These are phyloP conservation scores for Mactromeris polynyma DNA, from an alignment of 2,888 invertebrate genomes.

Conservation along the genomic window DNA sequence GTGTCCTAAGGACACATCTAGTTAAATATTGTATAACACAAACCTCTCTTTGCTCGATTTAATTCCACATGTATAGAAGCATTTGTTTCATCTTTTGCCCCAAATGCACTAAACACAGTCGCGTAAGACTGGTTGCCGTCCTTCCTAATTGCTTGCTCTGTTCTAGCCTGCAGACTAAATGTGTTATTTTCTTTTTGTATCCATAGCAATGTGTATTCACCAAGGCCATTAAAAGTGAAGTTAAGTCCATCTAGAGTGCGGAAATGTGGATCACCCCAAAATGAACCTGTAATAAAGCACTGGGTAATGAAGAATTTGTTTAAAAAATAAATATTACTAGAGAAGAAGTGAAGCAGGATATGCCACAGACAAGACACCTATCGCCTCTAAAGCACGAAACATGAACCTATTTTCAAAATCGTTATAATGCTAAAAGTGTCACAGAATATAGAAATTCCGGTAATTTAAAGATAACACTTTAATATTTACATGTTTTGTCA, in stretches of 20 bases:
- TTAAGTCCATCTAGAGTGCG: conserved; percentile 48
- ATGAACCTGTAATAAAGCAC: conserved; percentile 36
- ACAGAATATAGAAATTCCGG: neutral
- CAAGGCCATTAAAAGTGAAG: conserved; percentile 60
- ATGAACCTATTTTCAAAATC: neutral
- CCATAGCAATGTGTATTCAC: conserved; percentile 47
- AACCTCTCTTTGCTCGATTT: conserved; percentile 38
- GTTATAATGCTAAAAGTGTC: neutral
- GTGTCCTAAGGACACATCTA: too few relatives aligned
- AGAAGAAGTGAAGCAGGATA: neutral
- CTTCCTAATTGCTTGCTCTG: conserved; percentile 29
- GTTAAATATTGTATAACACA: neutral
- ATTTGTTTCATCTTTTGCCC: conserved; percentile 42
- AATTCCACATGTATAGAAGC: conserved; percentile 50
- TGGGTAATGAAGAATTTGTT: neutral
- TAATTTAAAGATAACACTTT: too few relatives aligned
- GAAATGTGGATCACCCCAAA: conserved; percentile 63
- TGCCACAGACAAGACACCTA: neutral
- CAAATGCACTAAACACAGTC: conserved; percentile 57
- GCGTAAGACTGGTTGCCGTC: conserved; percentile 46
- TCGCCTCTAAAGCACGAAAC: neutral
- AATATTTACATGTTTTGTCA: too few relatives aligned
- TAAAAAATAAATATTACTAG: neutral
- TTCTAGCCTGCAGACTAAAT: conserved; percentile 57
- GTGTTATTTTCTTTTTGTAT: conserved; percentile 9